These are phyloP conservation scores for Dendrophyllia cribrosa DNA, from an alignment of 64 coral and sea anemone species.

Conservation along the genomic window DNA sequence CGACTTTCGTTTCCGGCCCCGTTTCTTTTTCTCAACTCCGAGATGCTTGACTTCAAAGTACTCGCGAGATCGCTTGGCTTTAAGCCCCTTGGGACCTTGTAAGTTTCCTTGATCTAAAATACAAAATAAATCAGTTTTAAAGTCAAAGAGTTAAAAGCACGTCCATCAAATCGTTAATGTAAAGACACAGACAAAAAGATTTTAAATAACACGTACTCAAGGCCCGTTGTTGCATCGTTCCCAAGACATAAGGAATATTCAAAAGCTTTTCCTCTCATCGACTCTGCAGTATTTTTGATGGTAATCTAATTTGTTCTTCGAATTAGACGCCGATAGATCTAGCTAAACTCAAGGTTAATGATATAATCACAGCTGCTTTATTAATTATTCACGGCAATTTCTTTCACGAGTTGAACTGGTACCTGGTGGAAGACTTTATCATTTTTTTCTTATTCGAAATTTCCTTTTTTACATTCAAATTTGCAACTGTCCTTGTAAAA, in stretches of 20 bases:
- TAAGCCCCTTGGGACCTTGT: constrained; percentile 94
- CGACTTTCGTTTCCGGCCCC: constrained; percentile 90
- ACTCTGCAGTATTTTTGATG: neutral
- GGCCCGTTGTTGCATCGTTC: neutral
- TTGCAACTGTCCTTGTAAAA: neutral
- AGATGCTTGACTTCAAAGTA: constrained; percentile 99
- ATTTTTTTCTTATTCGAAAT: neutral
- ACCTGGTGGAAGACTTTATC: neutral
- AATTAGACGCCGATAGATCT: neutral
- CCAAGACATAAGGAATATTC: neutral
- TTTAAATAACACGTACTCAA: neutral
- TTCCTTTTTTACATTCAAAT: neutral
- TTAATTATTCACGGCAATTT: constrained; percentile 14
- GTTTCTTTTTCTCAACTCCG: constrained; percentile 96
- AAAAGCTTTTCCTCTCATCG: neutral
- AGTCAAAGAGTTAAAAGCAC: neutral
- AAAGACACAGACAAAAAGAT: neutral
- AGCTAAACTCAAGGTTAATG: constrained; percentile 49
- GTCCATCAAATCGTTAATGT: neutral
- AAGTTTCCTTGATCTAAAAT: constrained; percentile 97
- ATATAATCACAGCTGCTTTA: neutral
- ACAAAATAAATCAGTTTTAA: neutral
- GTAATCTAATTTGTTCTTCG: neutral
- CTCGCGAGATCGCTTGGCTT: constrained; percentile 97
- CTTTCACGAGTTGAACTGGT: constrained; percentile 4